phyloP scores from a whole-genome alignment of 2,113 vertebrate genomes.

The Cottus gobio region DNA sequence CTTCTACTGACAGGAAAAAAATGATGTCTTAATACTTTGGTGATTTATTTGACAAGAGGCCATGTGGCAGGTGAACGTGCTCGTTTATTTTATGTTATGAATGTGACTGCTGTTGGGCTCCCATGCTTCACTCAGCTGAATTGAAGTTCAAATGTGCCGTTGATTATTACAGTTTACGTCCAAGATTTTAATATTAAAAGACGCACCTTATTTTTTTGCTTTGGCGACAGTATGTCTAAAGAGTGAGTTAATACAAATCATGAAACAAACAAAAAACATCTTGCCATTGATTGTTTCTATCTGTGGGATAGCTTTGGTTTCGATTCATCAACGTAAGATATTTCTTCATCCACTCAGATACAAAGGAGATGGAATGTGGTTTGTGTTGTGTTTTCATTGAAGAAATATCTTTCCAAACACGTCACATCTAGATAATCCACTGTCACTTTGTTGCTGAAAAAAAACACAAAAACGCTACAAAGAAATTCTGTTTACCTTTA shows the following conservation, averaged over 20 bases:
- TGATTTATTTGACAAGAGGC: constrained; percentile 27
- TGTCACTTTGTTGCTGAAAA: background rate
- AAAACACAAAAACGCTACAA: no score
- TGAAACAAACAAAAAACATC: background rate
- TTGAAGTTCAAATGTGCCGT: background rate
- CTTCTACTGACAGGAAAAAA: constrained; percentile 25
- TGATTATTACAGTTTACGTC: background rate
- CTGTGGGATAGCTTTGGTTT: background rate
- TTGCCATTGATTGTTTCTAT: background rate
- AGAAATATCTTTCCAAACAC: background rate
- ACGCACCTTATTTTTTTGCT: background rate
- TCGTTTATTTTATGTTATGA: background rate
- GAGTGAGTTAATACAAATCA: no score
- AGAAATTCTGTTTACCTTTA: background rate
- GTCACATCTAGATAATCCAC: background rate
- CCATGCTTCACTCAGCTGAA: background rate
- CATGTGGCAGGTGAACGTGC: constrained; percentile 13
- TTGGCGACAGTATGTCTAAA: background rate
- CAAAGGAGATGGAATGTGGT: background rate
- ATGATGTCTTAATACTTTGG: background rate
- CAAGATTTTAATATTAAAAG: background rate
- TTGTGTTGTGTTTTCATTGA: constrained; percentile 15
- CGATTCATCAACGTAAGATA: constrained; percentile 3
- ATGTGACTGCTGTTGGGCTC: background rate
- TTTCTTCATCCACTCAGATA: background rate